Base-by-base conservation (phyloP, 64 coral and sea anemone species). In the Orbicella faveolata region DNA sequence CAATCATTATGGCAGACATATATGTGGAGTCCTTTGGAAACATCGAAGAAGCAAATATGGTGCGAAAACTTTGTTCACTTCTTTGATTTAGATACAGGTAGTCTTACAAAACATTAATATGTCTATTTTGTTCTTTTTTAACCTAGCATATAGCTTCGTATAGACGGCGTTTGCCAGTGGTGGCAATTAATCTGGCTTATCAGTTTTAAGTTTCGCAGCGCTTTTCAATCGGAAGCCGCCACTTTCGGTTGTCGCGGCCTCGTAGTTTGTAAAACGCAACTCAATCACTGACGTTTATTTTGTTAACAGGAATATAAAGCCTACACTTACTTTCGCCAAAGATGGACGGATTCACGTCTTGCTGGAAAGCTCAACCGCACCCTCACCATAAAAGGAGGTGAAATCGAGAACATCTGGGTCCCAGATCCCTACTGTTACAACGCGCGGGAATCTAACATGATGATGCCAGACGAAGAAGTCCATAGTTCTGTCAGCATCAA, bases 391-490 rank as follows among this genome's bases (percentile, higher is more conserved):
- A 96, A 90, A 20, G 92, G 92, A 36, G 91, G 90, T 66, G 92
- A 96, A 21, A 90, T 93, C 5, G 23, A 83, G 17, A 89, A 90
- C 2, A 25, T 96, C 0, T 96, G 94, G 94, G 69, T 90, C 3
- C 94, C 94, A 12, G 94, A 96, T 52, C 92, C 92, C 5, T 96
- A 90, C 51, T 96, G 94, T 61, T 96, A 92, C n/a, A 96, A 96
- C 34, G 94, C 94, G 14, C 91, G 94, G 34, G 74, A 93, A 44
- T 96, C 94, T 4, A 86, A 89, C 34, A 88, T 96, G 36, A 93
- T 86, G 90, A 63, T 26, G 15, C 76, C 90, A 0, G 88, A 96
- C 44, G 64, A 77, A 0, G 91, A 96, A 33, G 63, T 90, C 0
- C 87, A 96, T 37, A 96, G 91, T 52, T 88, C 86, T 61, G 64